phyloP scores from a whole-genome alignment of 2,888 invertebrate genomes.

The Tortrix viridana region DNA sequence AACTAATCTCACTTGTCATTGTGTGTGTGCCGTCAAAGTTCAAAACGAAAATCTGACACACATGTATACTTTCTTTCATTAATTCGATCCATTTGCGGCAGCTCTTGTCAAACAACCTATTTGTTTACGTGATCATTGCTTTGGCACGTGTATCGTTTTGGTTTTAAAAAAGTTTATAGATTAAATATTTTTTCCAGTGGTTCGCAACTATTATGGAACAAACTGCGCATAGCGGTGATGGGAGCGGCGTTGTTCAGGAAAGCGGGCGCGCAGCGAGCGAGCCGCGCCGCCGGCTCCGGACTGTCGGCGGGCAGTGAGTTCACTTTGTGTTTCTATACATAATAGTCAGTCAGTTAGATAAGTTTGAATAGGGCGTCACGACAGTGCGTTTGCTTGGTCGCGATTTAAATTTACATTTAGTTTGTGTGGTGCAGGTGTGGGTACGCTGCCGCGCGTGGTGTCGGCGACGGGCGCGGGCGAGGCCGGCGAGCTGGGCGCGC shows the following conservation, averaged over 20 bases:
- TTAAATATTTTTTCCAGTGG: slow-evolving; percentile 83
- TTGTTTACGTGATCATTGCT: no score
- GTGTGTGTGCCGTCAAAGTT: no score
- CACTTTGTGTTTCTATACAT: not conserved
- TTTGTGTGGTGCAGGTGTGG: slow-evolving; percentile 36
- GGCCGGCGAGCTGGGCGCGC: slow-evolving; percentile 88
- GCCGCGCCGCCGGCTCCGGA: slow-evolving; percentile 57
- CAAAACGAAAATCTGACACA: no score
- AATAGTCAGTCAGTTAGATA: no score
- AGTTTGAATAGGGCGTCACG: not conserved
- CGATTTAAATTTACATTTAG: not conserved
- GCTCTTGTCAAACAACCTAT: no score
- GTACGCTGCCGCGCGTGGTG: slow-evolving; percentile 81
- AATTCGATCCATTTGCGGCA: no score
- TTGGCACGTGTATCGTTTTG: no score
- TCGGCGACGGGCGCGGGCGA: slow-evolving; percentile 94
- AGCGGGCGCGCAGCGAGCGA: slow-evolving; percentile 85
- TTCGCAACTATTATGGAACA: slow-evolving; percentile 96
- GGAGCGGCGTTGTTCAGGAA: slow-evolving; percentile 95
- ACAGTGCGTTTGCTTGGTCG: not conserved
- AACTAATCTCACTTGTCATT: no score
- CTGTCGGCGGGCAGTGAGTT: slow-evolving; percentile 56
- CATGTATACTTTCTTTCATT: no score
- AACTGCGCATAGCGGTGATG: slow-evolving; percentile 94
- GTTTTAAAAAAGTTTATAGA: no score